Evolutionary conservation across 2,113 vertebrate species (phyloP).

Genomic region (Cottus gobio): DNA sequence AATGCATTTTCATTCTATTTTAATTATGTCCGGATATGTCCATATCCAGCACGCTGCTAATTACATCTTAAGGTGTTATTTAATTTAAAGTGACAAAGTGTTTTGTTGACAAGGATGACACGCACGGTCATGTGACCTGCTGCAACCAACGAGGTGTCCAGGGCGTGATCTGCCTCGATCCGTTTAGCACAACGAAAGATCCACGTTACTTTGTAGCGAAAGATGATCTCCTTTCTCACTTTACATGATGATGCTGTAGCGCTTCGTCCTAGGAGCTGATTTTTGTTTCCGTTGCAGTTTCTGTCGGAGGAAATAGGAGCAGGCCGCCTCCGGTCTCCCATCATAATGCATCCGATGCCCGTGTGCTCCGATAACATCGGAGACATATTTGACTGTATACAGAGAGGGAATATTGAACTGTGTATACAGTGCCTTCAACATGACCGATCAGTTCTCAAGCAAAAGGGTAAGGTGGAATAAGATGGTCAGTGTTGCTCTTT

Average conservation of each 20-base stretch:
- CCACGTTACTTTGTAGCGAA: conserved; percentile 24
- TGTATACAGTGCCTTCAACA: conserved; percentile 74
- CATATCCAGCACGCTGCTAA: neutral
- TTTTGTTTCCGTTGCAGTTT: conserved; percentile 14
- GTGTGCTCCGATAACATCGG: conserved; percentile 46
- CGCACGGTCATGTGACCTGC: conserved; percentile 20
- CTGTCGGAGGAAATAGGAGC: neutral
- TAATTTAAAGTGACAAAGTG: neutral
- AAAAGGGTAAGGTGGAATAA: conserved; percentile 76
- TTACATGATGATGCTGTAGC: conserved; percentile 32
- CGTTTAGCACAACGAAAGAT: conserved; percentile 43
- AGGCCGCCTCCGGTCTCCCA: neutral
- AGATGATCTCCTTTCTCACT: conserved; percentile 24
- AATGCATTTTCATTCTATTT: neutral
- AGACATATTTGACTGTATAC: conserved; percentile 82
- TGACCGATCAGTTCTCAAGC: conserved; percentile 73
- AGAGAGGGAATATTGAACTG: conserved; percentile 76
- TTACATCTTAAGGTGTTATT: neutral
- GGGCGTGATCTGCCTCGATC: conserved; percentile 64
- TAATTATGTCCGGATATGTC: neutral
- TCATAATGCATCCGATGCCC: conserved; percentile 64
- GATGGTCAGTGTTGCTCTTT: neutral
- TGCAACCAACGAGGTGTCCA: conserved; percentile 45
- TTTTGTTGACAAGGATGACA: neutral
- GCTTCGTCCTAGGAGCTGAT: conserved; percentile 3